Base-by-base conservation (phyloP, 2,113 vertebrate genomes). In the Corythoichthys intestinalis region DNA sequence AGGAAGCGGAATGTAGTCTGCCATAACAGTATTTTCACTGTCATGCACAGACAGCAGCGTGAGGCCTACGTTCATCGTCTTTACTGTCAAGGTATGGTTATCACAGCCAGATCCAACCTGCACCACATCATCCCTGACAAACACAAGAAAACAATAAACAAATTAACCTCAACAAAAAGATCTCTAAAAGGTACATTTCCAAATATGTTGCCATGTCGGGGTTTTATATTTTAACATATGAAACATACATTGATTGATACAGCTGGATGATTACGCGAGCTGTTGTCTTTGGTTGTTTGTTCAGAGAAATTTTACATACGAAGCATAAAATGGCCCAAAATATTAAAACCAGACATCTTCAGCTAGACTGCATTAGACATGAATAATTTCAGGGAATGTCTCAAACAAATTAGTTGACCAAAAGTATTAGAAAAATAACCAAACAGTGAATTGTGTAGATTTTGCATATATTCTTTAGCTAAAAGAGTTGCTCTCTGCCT, bases 11-110 rank as follows among this genome's bases (percentile, higher is more conserved):
- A 99, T 58, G 1, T 93, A 89, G 70, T 99, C 97, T 0, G 93
- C 92, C 67, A 95, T 86, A 0, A 90, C 92, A 0, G 68, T 64
- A 17, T 95, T 94, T 56, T 93, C 93, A 0, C 44, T 28, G 59
- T 96, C 95, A 94, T 94, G 93, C 37, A 95, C 95, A 0, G 90
- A 87, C 1, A 99, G 92, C 79, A 99, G 91, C 0, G 95, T 98
- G 76, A 97, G 91, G 20, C 97, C 97, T 2, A 93, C 86, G 0
- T 94, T 95, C 76, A 96, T 76, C 0, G 96, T 94, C 67, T 93
- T 90, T 69, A 98, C 69, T 0, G 75, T 90, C 69, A 92, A 93
- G 0, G 94, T 95, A 85, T 92, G 83, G 89, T 98, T 99, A 61
- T 76, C 67, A 2, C 90, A 53, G n/a, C 96, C 96, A 59, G 89